phyloP scores from a whole-genome alignment of 2,888 invertebrate genomes.

The Agriopis marginaria region DNA sequence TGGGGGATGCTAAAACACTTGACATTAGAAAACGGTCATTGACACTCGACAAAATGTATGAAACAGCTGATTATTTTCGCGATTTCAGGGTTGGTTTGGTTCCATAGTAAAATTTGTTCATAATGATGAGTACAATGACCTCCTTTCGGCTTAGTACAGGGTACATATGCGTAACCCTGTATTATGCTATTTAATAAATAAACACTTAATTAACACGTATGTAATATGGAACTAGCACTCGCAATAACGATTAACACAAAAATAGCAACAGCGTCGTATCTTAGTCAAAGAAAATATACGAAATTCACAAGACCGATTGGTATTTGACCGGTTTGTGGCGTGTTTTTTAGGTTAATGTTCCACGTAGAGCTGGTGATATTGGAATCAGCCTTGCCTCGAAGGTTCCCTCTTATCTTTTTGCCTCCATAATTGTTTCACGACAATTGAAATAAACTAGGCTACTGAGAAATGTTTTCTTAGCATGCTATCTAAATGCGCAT shows the following conservation, averaged over 20 bases:
- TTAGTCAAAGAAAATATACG: conserved; percentile 12
- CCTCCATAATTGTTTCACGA: conserved; percentile 48
- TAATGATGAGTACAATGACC: no score
- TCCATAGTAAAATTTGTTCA: no score
- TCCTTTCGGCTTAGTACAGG: no score
- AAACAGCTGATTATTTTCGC: no score
- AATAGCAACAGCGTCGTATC: conserved; percentile 4
- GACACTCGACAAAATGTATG: no score
- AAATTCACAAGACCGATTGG: conserved; percentile 27
- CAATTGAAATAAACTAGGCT: conserved; percentile 48
- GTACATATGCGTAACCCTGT: no score
- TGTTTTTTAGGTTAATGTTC: conserved; percentile 59
- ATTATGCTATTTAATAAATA: no score
- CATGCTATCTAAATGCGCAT: conserved; percentile 3
- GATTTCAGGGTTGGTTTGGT: no score
- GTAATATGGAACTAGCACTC: background rate
- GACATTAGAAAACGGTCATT: no score
- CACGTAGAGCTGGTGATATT: conserved; percentile 48
- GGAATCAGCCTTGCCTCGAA: conserved; percentile 57
- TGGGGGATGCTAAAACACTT: no score
- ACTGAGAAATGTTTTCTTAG: conserved; percentile 49
- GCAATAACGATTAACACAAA: background rate
- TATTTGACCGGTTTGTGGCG: conserved; percentile 49
- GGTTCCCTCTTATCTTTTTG: conserved; percentile 54
- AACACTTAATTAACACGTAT: background rate